A percentile compares a stretch with the other conserved stretches of the same genome.
Evolutionary conservation across 2,797 vertebrate species (phyloP).

Genomic region (Botia kubotai): DNA sequence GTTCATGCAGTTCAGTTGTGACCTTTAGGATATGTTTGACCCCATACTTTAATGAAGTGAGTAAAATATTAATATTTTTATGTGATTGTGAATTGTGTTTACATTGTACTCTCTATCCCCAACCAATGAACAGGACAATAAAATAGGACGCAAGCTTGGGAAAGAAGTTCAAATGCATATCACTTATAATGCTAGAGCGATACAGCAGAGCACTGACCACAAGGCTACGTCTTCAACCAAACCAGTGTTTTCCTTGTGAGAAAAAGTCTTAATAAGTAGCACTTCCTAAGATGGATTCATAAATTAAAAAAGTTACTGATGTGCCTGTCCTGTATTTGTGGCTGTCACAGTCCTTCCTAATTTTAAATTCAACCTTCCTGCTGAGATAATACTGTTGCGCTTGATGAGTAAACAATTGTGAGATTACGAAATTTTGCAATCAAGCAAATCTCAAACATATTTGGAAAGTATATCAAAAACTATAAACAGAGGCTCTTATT

Average conservation of each 20-base stretch:
- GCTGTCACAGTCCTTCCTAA: neutral
- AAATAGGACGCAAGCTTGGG: constrained; percentile 5
- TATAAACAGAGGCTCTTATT: neutral
- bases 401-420: neutral
- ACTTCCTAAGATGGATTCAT: constrained; percentile 12
- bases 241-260: constrained; percentile 26
- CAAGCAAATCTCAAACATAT: neutral
- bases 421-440: neutral
- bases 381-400: neutral
- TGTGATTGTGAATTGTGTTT: too few species aligned
- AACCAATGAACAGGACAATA: neutral
- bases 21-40: constrained; percentile 2
- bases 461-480: neutral
- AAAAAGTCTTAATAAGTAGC: neutral
- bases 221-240: constrained; percentile 15
- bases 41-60: neutral
- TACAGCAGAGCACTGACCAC: too few species aligned
- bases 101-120: too few species aligned
- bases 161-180: neutral
- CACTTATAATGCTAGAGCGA: too few species aligned
- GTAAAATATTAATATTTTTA: neutral
- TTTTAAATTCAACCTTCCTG: neutral
- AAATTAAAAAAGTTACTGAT: constrained; percentile 40
- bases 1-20: neutral
- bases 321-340: constrained; percentile 8